Evolutionary conservation across 2,888 invertebrate species (phyloP).

Genomic region (Abrostola triplasia): DNA sequence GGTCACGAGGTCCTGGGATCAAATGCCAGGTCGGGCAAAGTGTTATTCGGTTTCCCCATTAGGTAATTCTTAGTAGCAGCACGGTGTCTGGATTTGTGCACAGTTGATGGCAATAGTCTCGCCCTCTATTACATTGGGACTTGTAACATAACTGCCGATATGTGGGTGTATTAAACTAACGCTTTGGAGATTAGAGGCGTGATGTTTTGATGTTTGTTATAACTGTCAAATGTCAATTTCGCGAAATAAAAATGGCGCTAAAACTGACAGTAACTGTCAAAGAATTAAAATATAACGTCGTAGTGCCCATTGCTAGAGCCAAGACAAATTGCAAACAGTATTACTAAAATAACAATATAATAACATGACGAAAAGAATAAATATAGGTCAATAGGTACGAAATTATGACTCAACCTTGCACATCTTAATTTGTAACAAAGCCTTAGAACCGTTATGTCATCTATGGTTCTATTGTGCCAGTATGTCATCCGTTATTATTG

Average conservation of each 20-base stretch:
- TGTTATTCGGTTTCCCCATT: no score
- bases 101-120: no score
- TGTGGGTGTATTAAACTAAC: no score
- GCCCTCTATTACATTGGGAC: no score
- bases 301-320: neutral
- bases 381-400: neutral
- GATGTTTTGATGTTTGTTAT: no score
- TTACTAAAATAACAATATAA: neutral
- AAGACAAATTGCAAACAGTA: neutral
- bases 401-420: conserved; percentile 26
- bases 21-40: no score
- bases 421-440: conserved; percentile 44
- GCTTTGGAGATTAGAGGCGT: no score
- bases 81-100: no score
- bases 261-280: neutral
- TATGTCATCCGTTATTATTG: conserved; percentile 30
- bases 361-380: neutral
- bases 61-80: no score
- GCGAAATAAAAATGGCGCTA: neutral
- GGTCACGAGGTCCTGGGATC: no score
- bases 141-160: no score
- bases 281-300: neutral
- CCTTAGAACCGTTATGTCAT: conserved; percentile 38
- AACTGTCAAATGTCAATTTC: conserved; percentile 12
- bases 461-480: neutral